Evolutionary conservation across 2,888 invertebrate genomes (phyloP).

Genomic region (Perizoma flavofasciatum): DNA sequence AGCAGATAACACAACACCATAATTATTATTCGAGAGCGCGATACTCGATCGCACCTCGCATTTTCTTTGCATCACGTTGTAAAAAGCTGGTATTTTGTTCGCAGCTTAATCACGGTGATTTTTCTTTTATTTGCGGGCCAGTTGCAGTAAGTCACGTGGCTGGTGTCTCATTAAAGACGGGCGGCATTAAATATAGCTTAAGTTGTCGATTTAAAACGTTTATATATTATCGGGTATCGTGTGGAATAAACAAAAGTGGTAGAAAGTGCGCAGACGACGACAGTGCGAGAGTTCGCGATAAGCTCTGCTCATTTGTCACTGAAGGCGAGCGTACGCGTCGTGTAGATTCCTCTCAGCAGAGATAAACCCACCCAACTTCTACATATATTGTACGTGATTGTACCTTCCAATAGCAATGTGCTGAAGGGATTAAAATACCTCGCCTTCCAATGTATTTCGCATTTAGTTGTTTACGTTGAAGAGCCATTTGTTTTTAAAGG

Average conservation of each 20-base stretch:
- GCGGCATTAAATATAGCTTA: conserved; percentile 45
- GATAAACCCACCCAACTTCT: conserved; percentile 71
- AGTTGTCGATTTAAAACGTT: conserved; percentile 41
- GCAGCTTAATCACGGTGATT: conserved; percentile 54
- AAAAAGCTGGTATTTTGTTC: conserved; percentile 48
- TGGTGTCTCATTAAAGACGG: conserved; percentile 64
- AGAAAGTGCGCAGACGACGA: conserved; percentile 56
- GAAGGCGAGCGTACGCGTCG: conserved; percentile 66
- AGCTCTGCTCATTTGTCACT: conserved; percentile 79
- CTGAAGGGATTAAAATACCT: conserved; percentile 51
- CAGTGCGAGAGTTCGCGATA: conserved; percentile 60
- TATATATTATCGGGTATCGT: conserved; percentile 47
- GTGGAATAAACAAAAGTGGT: conserved; percentile 52
- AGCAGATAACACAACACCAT: conserved; percentile 64
- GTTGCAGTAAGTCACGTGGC: conserved; percentile 51
- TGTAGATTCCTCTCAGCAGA: conserved; percentile 73
- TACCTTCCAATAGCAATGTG: conserved; percentile 23
- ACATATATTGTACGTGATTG: conserved; percentile 41
- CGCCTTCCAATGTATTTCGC: conserved; percentile 41
- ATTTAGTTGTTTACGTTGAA: conserved; percentile 28
- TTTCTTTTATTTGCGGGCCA: conserved; percentile 47
- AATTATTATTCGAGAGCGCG: conserved; percentile 66
- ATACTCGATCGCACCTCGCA: conserved; percentile 56
- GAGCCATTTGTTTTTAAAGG: conserved; percentile 15
- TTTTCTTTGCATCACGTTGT: conserved; percentile 50